phyloP scores from a whole-genome alignment of 2,888 invertebrate genomes.

The Andrena minutula region DNA sequence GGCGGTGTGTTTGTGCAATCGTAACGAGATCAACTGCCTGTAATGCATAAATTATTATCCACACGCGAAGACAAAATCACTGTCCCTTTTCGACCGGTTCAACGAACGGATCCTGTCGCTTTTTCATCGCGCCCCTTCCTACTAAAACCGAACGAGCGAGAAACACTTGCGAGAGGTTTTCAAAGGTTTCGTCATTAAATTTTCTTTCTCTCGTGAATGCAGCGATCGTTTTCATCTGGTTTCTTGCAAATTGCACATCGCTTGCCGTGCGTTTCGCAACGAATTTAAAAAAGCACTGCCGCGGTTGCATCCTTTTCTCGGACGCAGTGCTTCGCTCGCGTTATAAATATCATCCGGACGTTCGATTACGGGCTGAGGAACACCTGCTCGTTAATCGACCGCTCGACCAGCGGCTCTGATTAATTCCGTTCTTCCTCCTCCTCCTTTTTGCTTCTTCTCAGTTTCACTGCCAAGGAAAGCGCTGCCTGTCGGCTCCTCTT shows the following conservation, averaged over 20 bases:
- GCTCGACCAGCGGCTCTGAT: constrained; percentile 34
- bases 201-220: neutral
- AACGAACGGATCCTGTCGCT: neutral
- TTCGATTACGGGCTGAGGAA: constrained; percentile 13
- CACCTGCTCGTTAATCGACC: constrained; percentile 41
- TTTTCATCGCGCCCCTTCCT: neutral
- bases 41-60: constrained; percentile 47
- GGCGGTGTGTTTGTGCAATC: constrained; percentile 56
- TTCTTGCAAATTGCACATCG: constrained; percentile 7
- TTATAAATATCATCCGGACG: constrained; percentile 26
- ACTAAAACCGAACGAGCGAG: neutral
- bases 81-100: constrained; percentile 4
- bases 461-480: constrained; percentile 48
- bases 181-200: neutral
- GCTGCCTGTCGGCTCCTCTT: neutral
- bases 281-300: constrained; percentile 12
- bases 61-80: constrained; percentile 44
- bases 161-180: neutral
- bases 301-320: constrained; percentile 3
- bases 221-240: neutral
- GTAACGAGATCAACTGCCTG: constrained; percentile 55
- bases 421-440: constrained; percentile 35
- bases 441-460: constrained; percentile 39
- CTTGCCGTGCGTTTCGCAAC: neutral
- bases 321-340: too few species aligned